phyloP scores from a whole-genome alignment of 2,888 invertebrate species.

The Oithona nana region DNA sequence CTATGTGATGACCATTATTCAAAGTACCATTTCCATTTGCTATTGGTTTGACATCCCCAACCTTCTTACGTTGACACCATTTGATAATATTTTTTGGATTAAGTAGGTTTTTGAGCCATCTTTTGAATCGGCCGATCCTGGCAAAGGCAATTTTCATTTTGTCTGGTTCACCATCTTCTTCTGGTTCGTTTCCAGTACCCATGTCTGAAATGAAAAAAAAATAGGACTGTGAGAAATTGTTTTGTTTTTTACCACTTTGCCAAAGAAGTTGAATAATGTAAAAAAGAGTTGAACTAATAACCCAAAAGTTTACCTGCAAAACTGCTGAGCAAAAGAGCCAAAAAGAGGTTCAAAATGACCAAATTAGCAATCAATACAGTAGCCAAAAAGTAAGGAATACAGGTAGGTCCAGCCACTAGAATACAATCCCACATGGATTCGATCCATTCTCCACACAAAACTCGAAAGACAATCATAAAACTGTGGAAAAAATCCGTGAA shows the following conservation, averaged over 20 bases:
- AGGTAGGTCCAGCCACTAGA: constrained; percentile 27
- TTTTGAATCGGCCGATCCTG: constrained; percentile 70
- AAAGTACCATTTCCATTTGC: constrained; percentile 42
- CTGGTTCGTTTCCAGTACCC: constrained; percentile 60
- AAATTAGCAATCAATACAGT: constrained; percentile 34
- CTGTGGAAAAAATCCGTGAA: constrained; percentile 36
- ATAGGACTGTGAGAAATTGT: background rate
- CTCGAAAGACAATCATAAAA: constrained; percentile 35
- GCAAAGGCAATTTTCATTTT: constrained; percentile 94
- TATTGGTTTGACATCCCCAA: constrained; percentile 67
- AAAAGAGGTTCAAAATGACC: constrained; percentile 31
- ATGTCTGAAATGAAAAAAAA: constrained; percentile 40
- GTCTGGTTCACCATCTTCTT: constrained; percentile 88
- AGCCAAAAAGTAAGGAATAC: constrained; percentile 33
- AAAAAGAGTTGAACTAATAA: no score
- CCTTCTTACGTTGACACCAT: constrained; percentile 49
- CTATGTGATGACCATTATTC: background rate
- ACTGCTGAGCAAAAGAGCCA: constrained; percentile 29
- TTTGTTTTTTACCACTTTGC: background rate
- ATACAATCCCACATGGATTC: constrained; percentile 36
- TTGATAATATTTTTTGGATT: constrained; percentile 34
- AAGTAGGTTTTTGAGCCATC: constrained; percentile 40
- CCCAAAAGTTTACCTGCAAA: no score
- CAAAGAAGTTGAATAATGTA: background rate
- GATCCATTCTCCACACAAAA: constrained; percentile 36